These are phyloP conservation scores for Cheilosia grossa DNA, from an alignment of 2,888 invertebrate species.

Conservation along the genomic window DNA sequence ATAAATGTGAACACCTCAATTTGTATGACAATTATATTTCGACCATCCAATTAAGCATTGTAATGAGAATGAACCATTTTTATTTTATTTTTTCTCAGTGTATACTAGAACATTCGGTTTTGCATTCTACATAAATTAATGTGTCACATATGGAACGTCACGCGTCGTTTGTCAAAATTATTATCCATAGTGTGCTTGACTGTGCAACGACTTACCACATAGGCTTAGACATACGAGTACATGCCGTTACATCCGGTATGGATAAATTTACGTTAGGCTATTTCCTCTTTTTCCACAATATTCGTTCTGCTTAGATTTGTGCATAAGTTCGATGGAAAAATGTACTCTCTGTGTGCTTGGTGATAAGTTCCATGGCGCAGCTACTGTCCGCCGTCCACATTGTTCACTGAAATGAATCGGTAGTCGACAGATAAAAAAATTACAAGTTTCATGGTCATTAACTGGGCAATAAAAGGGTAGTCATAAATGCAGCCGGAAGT, in stretches of 20 bases:
- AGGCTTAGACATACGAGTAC: neutral
- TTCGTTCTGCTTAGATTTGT: neutral
- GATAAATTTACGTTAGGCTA: constrained; percentile 3
- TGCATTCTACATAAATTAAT: constrained; percentile 29
- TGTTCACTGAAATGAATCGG: constrained; percentile 53
- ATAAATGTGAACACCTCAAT: neutral
- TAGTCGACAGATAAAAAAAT: constrained; percentile 30
- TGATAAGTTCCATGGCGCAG: constrained; percentile 5
- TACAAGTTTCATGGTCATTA: constrained; percentile 65
- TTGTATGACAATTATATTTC: constrained; percentile 16
- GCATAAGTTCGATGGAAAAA: constrained; percentile 12
- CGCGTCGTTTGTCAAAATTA: constrained; percentile 61
- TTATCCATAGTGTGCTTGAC: constrained; percentile 17
- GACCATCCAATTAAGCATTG: constrained; percentile 30
- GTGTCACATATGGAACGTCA: constrained; percentile 62
- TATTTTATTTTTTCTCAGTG: neutral
- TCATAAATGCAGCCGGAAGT: constrained; percentile 36
- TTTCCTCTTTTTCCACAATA: constrained; percentile 41
- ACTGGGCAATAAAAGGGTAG: constrained; percentile 25
- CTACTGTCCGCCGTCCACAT: constrained; percentile 14
- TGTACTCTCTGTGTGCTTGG: constrained; percentile 7
- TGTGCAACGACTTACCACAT: constrained; percentile 31
- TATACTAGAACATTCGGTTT: neutral
- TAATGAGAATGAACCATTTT: neutral
- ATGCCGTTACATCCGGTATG: constrained; percentile 57